Base-by-base conservation (phyloP, 2,797 vertebrate genomes). In the Rachycentron canadum region DNA sequence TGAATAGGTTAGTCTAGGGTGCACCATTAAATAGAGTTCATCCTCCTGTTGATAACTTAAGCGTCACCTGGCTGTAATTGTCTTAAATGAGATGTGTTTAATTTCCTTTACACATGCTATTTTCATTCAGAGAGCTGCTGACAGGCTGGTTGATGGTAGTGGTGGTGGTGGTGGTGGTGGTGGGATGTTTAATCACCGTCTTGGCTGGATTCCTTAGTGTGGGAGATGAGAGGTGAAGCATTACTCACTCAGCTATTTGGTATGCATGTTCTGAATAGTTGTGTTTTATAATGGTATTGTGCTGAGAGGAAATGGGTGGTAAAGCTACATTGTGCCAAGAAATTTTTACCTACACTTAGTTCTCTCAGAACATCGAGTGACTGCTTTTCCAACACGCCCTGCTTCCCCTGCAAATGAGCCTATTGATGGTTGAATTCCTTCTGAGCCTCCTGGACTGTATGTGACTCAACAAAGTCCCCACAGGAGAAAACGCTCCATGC, bases 251-350 rank as follows among this genome's bases (percentile, higher is more conserved):
- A 53, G 61, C 62, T 62, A 41, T 81, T 87, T 79, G 63, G 67
- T 58, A 25, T 69, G 86, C 56, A 34, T 82, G 56, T 56, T 77
- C 28, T 30, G 72, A 84, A 83, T 86, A 81, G 62, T 36, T 78
- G 69, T 47, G 76, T 85, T 87, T 86, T 58, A 69, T 83, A 73
- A 77, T 76, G 3, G 78, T 36, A 91, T 90, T 92, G 89, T 91
- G 73, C 85, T 40, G 16, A 72, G 78, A 85, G 88, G 92, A 93
- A 92, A 77, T 88, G 83, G 89, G 84, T 81, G 91, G 83, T 53
- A 53, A 63, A 71, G 56, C 52, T 69, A 3, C 57, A 7, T 21
- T 71, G 78, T 86, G 86, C 86, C 90, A 87, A 88, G 69, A 88
- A 85, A 85, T 58, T n/a, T 86, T 38, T 67, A 76, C 79, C 53